Percentiles rank a stretch among this genome's conserved stretches.
Evolutionary conservation across 2,797 vertebrate species (phyloP).

Genomic region (Spea hammondii): DNA sequence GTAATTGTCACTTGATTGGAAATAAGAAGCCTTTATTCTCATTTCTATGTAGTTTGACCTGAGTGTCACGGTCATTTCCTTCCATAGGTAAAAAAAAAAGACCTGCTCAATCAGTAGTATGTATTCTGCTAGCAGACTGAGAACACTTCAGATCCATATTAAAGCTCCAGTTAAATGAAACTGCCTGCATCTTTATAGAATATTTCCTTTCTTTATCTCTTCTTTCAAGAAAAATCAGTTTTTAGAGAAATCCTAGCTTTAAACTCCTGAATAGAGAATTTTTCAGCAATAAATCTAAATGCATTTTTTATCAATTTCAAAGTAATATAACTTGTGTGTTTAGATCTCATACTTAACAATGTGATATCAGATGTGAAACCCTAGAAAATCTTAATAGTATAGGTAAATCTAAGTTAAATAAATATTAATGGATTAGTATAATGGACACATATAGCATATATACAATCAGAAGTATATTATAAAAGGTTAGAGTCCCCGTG

Average conservation of each 20-base stretch:
- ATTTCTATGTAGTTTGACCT: conserved; percentile 40
- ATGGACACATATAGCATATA: no score
- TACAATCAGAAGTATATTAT: no score
- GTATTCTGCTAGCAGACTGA: conserved; percentile 23
- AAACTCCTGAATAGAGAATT: not conserved
- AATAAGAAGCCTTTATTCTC: conserved; percentile 40
- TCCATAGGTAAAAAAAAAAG: conserved; percentile 33
- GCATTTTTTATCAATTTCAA: no score
- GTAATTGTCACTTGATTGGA: conserved; percentile 51
- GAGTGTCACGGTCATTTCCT: conserved; percentile 37
- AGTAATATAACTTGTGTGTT: no score
- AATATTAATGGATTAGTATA: no score
- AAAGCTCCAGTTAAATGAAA: conserved; percentile 39
- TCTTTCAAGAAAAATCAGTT: not conserved
- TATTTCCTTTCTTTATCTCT: not conserved
- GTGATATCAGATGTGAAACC: no score
- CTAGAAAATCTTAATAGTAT: no score
- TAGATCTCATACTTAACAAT: no score
- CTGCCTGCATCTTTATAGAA: conserved; percentile 34
- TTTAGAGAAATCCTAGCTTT: not conserved
- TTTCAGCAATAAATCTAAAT: no score
- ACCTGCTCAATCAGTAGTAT: conserved; percentile 38
- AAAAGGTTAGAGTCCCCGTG: no score
- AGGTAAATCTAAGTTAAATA: no score
- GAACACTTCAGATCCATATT: conserved; percentile 40